Conservation (phyloP, 2,888 invertebrate species). For the Girardia tigrina region DNA sequence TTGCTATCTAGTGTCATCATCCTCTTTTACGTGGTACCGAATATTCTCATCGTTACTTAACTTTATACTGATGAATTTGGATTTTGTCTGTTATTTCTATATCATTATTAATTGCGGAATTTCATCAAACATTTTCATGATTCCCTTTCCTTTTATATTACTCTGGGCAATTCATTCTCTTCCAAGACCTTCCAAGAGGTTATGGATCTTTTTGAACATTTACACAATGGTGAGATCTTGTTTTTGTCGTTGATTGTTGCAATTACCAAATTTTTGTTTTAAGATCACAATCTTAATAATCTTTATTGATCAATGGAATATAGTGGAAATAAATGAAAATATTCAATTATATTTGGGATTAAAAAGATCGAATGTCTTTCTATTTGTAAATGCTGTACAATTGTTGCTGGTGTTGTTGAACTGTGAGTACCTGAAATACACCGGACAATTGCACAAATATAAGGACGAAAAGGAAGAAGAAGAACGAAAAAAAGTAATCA, state of each 20-base stretch:
- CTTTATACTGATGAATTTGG: neutral
- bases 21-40: neutral
- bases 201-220: neutral
- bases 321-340: neutral
- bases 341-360: neutral
- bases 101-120: neutral
- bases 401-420: neutral
- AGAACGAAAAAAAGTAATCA: too few relatives aligned
- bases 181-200: neutral
- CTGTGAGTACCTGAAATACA: slow-evolving; percentile 5
- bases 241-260: too few relatives aligned
- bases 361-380: neutral
- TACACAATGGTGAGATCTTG: neutral
- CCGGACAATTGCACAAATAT: neutral
- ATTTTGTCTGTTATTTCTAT: neutral
- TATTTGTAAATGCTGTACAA: neutral
- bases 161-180: neutral
- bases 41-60: neutral
- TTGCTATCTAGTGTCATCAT: neutral
- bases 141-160: neutral
- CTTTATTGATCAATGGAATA: neutral
- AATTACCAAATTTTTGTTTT: too few relatives aligned
- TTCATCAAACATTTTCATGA: slow-evolving; percentile 4
- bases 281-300: neutral
- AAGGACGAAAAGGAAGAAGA: too few relatives aligned